Evolutionary conservation across 2,113 vertebrate genomes (phyloP).

Genomic region (Helogale parvula): DNA sequence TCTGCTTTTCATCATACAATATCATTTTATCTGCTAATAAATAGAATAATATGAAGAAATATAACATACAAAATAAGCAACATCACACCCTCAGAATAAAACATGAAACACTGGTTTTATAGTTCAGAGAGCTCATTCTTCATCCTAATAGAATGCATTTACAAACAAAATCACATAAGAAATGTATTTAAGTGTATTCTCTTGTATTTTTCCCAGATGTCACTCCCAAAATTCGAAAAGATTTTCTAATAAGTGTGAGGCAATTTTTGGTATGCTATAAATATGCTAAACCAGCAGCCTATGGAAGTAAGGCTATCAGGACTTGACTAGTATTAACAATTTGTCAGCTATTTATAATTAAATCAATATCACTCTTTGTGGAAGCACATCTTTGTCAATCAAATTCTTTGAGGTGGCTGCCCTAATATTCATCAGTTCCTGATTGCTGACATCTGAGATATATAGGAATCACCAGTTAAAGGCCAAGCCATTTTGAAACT

Average conservation of each 20-base stretch:
- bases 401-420: conserved; percentile 58
- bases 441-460: conserved; percentile 76
- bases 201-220: conserved; percentile 25
- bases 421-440: conserved; percentile 76
- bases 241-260: neutral
- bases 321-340: conserved; percentile 61
- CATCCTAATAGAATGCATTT: neutral
- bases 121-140: neutral
- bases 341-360: conserved; percentile 82
- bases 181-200: conserved; percentile 42
- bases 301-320: conserved; percentile 46
- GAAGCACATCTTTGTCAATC: conserved; percentile 78
- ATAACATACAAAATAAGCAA: neutral
- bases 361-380: conserved; percentile 77
- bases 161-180: conserved; percentile 6
- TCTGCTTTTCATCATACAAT: neutral
- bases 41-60: neutral
- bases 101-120: neutral
- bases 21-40: conserved; percentile 11
- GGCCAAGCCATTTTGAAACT: conserved; percentile 73
- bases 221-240: conserved; percentile 49
- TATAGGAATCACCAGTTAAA: conserved; percentile 66
- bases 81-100: neutral
- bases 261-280: neutral
- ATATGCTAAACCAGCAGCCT: conserved; percentile 46